Evolutionary conservation across 1,140 invertebrate genomes (phyloP), one percentile per base, ranked within the genome.

Genomic region (Artemia franciscana): DNA sequence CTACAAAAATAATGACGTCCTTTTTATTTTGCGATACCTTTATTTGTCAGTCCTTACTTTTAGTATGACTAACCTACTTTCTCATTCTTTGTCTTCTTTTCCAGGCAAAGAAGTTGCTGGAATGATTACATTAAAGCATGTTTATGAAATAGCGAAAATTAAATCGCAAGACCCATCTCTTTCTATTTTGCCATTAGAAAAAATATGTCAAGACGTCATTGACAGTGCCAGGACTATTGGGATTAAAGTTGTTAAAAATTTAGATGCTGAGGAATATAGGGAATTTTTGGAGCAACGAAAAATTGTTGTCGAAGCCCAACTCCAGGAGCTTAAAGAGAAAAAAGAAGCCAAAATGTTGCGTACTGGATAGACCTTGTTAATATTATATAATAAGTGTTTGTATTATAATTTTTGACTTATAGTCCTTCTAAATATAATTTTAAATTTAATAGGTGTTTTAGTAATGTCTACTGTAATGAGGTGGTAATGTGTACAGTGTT

Each of bases 81-180:
- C n/a, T n/a, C n/a, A n/a, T n/a, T n/a, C 65, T 51, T 24, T 62
- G 23, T 63, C 67, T 67, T 67, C 67, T 60, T 65, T 77, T 78
- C 64, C 68, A 86, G 85, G 76, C 12, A 75, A 77, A 66, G 91
- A 97, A 76, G 74, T 84, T 18, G 79, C 82, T 69, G 95, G 95
- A 0, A 94, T 85, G 77, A 80, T 98, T 59, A 91, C 91, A 2
- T 69, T 93, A 0, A 98, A 96, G 73, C 95, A 99, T 76, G 73
- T 98, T 26, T 99, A 98, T 76, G 95, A 99, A 82, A 98, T 99
- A 70, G 94, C 95, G 0, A 80, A 83, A 74, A 88, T 98, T 3
- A 98, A 98, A 76, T 77, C 80, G 15, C 71, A 86, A 72, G 95
- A 98, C 77, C 84, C 86, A 24, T 73, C 81, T 9, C 77, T 85